phyloP scores from a whole-genome alignment of 2,888 invertebrate genomes.

The Isoperla grammatica region DNA sequence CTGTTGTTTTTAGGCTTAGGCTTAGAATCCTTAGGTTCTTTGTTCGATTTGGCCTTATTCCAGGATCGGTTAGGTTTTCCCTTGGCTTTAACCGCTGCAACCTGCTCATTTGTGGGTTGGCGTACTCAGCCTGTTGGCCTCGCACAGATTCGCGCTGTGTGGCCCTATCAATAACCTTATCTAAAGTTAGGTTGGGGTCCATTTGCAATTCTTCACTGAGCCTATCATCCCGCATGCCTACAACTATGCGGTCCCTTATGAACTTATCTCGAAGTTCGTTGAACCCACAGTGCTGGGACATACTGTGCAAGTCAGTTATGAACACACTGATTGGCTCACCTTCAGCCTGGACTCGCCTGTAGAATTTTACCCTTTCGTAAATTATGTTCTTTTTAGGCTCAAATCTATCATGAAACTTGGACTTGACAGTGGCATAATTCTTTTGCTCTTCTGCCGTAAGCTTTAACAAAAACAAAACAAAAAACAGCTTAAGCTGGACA shows the following conservation, averaged over 20 bases:
- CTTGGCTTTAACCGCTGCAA: background rate
- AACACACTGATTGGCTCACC: background rate
- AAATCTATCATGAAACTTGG: slow-evolving; percentile 24
- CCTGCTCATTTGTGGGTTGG: background rate
- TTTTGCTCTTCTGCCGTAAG: background rate
- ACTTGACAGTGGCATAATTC: background rate
- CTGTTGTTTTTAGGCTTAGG: background rate
- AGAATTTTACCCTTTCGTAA: slow-evolving; percentile 31
- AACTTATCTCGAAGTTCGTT: slow-evolving; percentile 32
- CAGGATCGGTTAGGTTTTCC: too few species aligned
- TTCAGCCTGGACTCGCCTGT: background rate
- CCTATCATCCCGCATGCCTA: slow-evolving; percentile 33
- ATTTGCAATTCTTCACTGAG: slow-evolving; percentile 33
- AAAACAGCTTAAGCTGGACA: too few species aligned
- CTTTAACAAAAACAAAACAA: too few species aligned
- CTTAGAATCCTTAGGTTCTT: background rate
- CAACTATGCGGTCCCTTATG: slow-evolving; percentile 35
- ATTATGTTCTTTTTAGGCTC: slow-evolving; percentile 32
- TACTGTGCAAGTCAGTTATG: slow-evolving; percentile 20
- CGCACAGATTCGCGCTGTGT: slow-evolving; percentile 29
- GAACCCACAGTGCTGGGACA: slow-evolving; percentile 32
- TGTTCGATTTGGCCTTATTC: too few species aligned
- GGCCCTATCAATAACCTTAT: slow-evolving; percentile 31
- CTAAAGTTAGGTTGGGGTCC: slow-evolving; percentile 30
- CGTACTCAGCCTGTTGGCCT: slow-evolving; percentile 12